Evolutionary conservation across 2,888 invertebrate genomes (phyloP).

Genomic region (Lissonota sp.): DNA sequence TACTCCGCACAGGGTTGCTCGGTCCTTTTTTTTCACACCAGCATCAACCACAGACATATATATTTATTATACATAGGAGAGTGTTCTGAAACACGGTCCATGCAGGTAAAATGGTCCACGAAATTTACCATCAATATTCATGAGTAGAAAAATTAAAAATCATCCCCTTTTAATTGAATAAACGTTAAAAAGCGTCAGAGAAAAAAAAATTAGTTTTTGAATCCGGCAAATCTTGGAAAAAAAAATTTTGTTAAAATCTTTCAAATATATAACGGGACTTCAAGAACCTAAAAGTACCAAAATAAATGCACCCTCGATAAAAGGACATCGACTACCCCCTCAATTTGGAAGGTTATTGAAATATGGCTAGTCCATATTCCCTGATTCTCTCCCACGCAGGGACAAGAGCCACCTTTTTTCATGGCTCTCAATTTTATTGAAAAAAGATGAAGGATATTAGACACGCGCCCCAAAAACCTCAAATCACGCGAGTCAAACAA

Average conservation of each 20-base stretch:
- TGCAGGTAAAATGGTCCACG: background rate
- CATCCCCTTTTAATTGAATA: background rate
- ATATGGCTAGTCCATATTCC: background rate
- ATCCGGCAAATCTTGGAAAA: background rate
- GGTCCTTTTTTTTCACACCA: constrained; percentile 44
- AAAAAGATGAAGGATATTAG: too few species aligned
- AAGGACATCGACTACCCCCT: too few species aligned
- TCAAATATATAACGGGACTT: too few species aligned
- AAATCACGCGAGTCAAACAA: too few species aligned
- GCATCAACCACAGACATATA: constrained; percentile 36
- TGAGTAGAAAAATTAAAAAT: background rate
- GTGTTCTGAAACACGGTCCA: background rate
- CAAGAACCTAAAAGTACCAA: too few species aligned
- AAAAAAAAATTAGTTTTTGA: background rate
- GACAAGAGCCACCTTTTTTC: too few species aligned
- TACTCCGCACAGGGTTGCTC: constrained; percentile 50
- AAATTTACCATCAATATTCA: too few species aligned
- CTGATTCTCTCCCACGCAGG: too few species aligned
- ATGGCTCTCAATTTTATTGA: too few species aligned
- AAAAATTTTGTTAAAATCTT: background rate
- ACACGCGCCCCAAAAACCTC: too few species aligned
- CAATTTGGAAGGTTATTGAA: background rate
- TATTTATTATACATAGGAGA: background rate
- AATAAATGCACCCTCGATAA: too few species aligned
- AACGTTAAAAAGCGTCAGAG: background rate